Evolutionary conservation across 2,888 invertebrate species (phyloP).

Genomic region (Agonum fuliginosum): DNA sequence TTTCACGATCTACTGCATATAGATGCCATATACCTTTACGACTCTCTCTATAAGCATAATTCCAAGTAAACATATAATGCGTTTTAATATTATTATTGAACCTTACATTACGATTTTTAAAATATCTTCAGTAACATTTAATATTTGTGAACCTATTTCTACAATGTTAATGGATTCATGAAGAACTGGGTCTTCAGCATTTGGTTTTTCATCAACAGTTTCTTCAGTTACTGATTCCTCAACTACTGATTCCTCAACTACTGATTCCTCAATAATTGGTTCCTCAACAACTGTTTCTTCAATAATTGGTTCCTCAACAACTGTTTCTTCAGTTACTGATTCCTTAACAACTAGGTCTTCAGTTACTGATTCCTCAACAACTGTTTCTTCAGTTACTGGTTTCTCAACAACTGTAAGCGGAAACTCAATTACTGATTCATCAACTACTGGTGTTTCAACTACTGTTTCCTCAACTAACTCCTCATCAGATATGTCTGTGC

Average conservation of each 20-base stretch:
- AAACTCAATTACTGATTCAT: background rate
- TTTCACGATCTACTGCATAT: slow-evolving; percentile 28
- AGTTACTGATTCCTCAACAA: no score
- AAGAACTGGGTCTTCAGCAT: no score
- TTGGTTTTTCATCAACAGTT: background rate
- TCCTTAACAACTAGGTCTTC: background rate
- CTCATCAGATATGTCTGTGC: background rate
- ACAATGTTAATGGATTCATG: no score
- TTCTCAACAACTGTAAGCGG: background rate
- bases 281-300: no score
- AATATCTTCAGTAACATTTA: no score
- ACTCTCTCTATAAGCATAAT: slow-evolving; percentile 31
- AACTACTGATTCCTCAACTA: no score
- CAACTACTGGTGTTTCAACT: background rate
- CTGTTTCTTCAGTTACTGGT: background rate
- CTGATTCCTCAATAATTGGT: no score
- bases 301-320: background rate
- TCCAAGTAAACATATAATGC: slow-evolving; percentile 25
- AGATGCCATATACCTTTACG: slow-evolving; percentile 28
- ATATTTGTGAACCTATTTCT: no score
- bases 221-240: slow-evolving; percentile 10
- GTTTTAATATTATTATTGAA: slow-evolving; percentile 18
- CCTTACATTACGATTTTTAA: no score
- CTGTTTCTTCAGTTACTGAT: background rate
- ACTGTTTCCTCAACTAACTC: no score